Evolutionary conservation across 2,797 vertebrate genomes (phyloP).

Genomic region (Natrix natrix): DNA sequence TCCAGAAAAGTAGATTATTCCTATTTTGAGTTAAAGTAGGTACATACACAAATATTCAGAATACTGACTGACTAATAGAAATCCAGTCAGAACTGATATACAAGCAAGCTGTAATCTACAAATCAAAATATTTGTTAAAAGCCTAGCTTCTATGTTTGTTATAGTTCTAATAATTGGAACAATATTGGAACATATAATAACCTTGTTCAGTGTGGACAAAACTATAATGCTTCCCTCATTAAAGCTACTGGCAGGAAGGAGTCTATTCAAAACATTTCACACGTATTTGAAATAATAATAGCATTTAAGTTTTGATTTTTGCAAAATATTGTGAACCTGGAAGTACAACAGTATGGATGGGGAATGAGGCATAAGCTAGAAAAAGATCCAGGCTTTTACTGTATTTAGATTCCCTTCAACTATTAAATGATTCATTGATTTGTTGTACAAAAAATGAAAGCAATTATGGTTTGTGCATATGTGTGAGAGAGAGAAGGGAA

Average conservation of each 20-base stretch:
- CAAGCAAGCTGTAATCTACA: background rate
- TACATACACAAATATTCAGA: background rate
- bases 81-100: background rate
- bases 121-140: background rate
- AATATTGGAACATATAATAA: background rate
- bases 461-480: background rate
- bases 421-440: background rate
- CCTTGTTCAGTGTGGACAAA: background rate
- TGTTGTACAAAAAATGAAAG: background rate
- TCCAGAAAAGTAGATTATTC: background rate
- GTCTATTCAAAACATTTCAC: background rate
- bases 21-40: background rate
- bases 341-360: background rate
- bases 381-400: background rate
- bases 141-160: background rate
- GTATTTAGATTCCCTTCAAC: background rate
- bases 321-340: background rate
- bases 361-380: background rate
- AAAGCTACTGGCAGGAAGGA: background rate
- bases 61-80: background rate
- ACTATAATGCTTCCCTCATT: background rate
- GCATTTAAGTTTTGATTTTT: background rate
- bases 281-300: background rate
- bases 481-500: background rate
- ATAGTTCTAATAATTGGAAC: background rate